phyloP scores from a whole-genome alignment of 1,140 invertebrate species.

The Bombus breviceps region DNA sequence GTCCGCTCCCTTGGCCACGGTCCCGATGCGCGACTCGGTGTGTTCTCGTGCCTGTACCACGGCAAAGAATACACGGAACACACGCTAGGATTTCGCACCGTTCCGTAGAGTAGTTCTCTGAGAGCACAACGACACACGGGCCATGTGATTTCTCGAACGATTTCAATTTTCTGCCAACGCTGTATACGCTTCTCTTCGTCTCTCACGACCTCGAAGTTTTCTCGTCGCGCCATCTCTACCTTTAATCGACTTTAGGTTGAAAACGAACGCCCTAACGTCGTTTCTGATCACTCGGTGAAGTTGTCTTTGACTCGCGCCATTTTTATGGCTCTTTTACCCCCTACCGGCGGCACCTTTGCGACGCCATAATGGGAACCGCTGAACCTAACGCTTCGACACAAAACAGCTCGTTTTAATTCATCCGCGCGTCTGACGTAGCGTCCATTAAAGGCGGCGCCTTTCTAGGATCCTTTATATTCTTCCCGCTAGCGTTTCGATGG shows the following conservation, averaged over 20 bases:
- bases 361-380: constrained; percentile 21
- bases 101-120: not conserved
- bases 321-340: not conserved
- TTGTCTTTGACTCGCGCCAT: not conserved
- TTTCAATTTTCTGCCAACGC: constrained; percentile 11
- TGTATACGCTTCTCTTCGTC: no score
- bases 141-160: not conserved
- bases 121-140: not conserved
- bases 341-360: constrained; percentile 22
- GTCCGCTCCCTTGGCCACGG: constrained; percentile 75
- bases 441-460: not conserved
- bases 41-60: constrained; percentile 52
- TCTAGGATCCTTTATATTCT: not conserved
- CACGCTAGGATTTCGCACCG: constrained; percentile 20
- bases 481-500: not conserved
- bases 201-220: not conserved
- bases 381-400: constrained; percentile 4
- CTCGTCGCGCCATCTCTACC: not conserved
- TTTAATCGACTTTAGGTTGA: not conserved
- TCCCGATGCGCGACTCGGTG: constrained; percentile 75
- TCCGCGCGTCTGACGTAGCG: not conserved
- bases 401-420: constrained; percentile 47
- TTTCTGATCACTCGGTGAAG: not conserved
- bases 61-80: constrained; percentile 54
- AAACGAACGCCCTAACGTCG: not conserved